Evolutionary conservation across 1,140 invertebrate species (phyloP).

Genomic region (Megalopta genalis): DNA sequence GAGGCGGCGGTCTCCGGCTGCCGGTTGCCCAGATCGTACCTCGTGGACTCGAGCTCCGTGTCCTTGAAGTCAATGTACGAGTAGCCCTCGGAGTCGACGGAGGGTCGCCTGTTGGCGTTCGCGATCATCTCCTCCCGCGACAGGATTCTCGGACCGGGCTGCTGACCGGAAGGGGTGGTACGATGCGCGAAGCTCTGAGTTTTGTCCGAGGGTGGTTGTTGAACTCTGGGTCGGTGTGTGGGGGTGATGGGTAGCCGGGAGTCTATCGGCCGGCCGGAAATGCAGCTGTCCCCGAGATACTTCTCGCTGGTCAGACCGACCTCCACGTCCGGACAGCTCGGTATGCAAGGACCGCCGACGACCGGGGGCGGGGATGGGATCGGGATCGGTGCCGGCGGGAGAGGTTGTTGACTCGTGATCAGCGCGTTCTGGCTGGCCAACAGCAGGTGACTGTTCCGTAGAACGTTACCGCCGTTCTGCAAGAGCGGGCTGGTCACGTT

Average conservation of each 20-base stretch:
- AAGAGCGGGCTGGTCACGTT: slow-evolving; percentile 41
- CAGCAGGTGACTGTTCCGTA: slow-evolving; percentile 60
- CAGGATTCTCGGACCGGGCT: neutral
- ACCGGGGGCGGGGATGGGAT: neutral
- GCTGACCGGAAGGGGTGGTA: neutral
- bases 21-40: slow-evolving; percentile 21
- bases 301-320: slow-evolving; percentile 7
- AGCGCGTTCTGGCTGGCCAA: slow-evolving; percentile 61
- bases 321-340: slow-evolving; percentile 10
- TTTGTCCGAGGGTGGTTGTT: slow-evolving; percentile 9
- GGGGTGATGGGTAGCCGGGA: slow-evolving; percentile 66
- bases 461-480: slow-evolving; percentile 37
- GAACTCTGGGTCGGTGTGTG: slow-evolving; percentile 55
- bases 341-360: neutral
- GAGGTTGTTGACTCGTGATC: slow-evolving; percentile 57
- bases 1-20: neutral
- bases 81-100: slow-evolving; percentile 75
- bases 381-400: slow-evolving; percentile 2
- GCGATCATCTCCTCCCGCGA: slow-evolving; percentile 4
- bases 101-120: slow-evolving; percentile 52
- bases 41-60: slow-evolving; percentile 48
- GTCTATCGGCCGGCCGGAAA: slow-evolving; percentile 36
- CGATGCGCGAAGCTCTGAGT: slow-evolving; percentile 1
- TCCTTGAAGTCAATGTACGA: slow-evolving; percentile 72
- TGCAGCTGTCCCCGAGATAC: slow-evolving; percentile 26